These are phyloP conservation scores for Clarias pachynema DNA, from an alignment of 2,797 vertebrate species.

Conservation along the genomic window DNA sequence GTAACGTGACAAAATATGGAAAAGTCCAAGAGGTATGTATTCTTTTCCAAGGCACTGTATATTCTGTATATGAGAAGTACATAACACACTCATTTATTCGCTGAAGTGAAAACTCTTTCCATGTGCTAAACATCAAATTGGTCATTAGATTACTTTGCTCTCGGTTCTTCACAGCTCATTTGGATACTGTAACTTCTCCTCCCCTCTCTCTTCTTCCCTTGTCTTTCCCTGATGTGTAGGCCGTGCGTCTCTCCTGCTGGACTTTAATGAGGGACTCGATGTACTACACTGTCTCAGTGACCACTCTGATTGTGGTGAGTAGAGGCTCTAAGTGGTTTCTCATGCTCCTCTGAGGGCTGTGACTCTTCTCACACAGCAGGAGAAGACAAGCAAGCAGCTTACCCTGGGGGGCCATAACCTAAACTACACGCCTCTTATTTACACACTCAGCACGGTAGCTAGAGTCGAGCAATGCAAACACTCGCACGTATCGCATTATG, in stretches of 20 bases:
- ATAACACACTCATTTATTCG: neutral
- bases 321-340: constrained; percentile 47
- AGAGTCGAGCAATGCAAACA: constrained; percentile 41
- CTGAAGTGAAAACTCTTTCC: neutral
- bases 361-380: constrained; percentile 41
- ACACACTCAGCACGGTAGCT: constrained; percentile 37
- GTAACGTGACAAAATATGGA: too few species aligned
- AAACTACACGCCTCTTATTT: constrained; percentile 45
- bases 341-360: constrained; percentile 27
- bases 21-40: too few species aligned
- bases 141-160: constrained; percentile 20
- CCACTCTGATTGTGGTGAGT: constrained; percentile 90
- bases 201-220: neutral
- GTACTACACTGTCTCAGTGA: constrained; percentile 91
- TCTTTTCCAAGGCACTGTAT: too few species aligned
- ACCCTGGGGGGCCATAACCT: constrained; percentile 34
- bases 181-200: constrained; percentile 6
- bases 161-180: neutral
- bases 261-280: constrained; percentile 89
- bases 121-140: neutral
- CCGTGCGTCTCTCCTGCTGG: constrained; percentile 87
- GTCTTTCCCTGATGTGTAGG: constrained; percentile 67
- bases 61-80: too few species aligned
- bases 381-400: constrained; percentile 39
- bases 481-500: neutral